Evolutionary conservation across 2,113 vertebrate genomes (phyloP).

Genomic region (Bos indicus): DNA sequence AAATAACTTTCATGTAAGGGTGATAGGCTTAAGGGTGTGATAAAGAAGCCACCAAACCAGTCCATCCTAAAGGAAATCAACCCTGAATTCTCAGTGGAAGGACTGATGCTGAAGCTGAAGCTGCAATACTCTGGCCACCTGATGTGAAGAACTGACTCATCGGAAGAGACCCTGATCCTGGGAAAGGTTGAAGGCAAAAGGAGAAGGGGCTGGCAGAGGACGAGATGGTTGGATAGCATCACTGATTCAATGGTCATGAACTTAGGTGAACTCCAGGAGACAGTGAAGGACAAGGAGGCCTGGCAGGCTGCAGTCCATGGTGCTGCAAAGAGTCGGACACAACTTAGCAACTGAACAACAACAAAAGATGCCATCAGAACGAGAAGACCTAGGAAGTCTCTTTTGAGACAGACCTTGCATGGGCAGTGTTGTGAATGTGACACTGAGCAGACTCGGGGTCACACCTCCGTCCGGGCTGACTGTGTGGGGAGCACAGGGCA

Average conservation of each 20-base stretch:
- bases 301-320: neutral
- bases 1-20: neutral
- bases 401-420: neutral
- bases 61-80: neutral
- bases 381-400: neutral
- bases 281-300: neutral
- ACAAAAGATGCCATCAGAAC: neutral
- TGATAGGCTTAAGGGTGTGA: neutral
- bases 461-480: fast-evolving
- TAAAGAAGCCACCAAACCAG: neutral
- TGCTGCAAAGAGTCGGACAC: neutral
- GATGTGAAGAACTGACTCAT: neutral
- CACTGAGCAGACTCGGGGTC: neutral
- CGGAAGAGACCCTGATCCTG: neutral
- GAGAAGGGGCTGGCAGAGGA: neutral
- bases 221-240: fast-evolving
- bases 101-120: neutral
- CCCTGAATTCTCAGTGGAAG: neutral
- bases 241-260: neutral
- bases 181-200: neutral
- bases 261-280: neutral
- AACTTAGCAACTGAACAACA: neutral
- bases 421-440: fast-evolving
- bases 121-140: neutral
- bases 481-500: neutral